These are phyloP conservation scores for Cinclus mexicanus DNA, from an alignment of 2,113 vertebrate genomes.

Conservation along the genomic window DNA sequence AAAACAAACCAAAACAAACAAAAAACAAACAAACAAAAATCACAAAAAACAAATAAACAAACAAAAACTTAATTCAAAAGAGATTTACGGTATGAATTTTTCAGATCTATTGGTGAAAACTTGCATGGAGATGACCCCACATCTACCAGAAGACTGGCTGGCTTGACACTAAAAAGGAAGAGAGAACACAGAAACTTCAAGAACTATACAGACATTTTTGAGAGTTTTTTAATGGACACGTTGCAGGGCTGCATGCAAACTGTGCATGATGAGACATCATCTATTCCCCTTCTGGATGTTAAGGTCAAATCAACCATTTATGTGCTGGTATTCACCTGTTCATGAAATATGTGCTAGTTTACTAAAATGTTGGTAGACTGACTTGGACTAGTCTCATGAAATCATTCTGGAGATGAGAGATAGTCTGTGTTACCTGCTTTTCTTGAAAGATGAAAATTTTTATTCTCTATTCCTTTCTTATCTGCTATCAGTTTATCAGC, in stretches of 20 bases:
- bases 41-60: too few species aligned
- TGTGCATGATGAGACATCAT: neutral
- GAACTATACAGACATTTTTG: neutral
- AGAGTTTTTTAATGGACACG: neutral
- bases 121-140: neutral
- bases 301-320: neutral
- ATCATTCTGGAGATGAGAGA: neutral
- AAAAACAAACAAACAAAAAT: too few species aligned
- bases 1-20: too few species aligned
- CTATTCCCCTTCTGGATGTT: neutral
- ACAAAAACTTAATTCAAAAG: neutral
- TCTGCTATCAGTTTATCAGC: neutral
- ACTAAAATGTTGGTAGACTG: neutral
- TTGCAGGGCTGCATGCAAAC: neutral
- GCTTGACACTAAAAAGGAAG: neutral
- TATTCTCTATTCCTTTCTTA: neutral
- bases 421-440: neutral
- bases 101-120: neutral
- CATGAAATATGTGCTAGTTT: neutral
- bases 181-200: neutral
- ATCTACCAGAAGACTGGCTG: neutral
- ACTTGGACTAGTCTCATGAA: neutral
- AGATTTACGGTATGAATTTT: neutral
- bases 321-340: neutral
- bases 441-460: neutral